phyloP scores from a whole-genome alignment of 2,113 vertebrate genomes.

The Ondatra zibethicus region DNA sequence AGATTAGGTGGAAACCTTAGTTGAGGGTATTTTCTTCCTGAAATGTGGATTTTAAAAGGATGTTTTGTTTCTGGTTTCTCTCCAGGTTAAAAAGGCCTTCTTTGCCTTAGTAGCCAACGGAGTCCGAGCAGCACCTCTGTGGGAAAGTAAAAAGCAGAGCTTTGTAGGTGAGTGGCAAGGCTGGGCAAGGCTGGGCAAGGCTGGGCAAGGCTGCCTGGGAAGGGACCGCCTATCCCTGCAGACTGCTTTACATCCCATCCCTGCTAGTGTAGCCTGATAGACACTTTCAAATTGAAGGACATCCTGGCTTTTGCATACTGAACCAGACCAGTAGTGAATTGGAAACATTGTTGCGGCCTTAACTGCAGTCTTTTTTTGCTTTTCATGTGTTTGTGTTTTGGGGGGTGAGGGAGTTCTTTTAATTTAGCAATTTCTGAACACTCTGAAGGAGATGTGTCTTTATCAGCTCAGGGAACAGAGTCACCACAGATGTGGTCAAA shows the following conservation, averaged over 20 bases:
- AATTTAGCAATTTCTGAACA: background rate
- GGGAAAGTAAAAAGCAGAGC: constrained; percentile 98
- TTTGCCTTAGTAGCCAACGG: constrained; percentile 98
- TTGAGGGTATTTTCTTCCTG: background rate
- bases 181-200: fast-evolving
- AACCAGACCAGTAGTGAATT: background rate
- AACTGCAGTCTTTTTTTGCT: background rate
- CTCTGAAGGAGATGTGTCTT: background rate
- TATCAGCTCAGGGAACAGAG: background rate
- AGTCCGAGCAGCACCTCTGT: constrained; percentile 97
- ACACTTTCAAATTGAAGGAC: background rate
- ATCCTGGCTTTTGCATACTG: background rate
- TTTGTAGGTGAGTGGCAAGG: constrained; percentile 94
- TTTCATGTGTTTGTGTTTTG: background rate
- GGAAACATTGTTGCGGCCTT: background rate
- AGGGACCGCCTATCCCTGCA: background rate
- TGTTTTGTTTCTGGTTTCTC: background rate
- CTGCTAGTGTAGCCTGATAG: background rate
- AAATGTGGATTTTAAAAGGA: background rate
- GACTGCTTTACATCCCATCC: background rate
- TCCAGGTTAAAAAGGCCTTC: constrained; percentile 98
- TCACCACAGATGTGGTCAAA: fast-evolving
- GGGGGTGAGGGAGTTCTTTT: background rate
- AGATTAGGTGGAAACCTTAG: background rate
- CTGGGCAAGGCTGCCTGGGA: background rate